Percentiles rank a stretch among this genome's conserved stretches.
Conservation (phyloP, 2,113 vertebrate genomes). For the Vicugna pacos region DNA sequence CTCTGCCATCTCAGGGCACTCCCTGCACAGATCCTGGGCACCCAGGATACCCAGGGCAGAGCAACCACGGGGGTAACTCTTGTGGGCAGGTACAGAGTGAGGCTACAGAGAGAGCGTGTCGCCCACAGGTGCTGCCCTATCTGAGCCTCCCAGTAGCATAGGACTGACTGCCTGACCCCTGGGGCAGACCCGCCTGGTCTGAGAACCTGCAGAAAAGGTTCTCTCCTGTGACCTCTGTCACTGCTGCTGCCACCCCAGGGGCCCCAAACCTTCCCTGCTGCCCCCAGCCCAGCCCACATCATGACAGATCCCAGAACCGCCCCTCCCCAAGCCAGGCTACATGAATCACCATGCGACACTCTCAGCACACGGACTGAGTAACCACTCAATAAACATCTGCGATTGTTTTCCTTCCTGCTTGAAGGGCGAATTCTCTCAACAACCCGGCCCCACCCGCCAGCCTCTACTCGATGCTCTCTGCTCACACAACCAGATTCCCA, state of each 20-base stretch:
- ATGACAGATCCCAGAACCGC: background rate
- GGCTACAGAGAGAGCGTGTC: rapidly evolving
- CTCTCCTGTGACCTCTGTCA: background rate
- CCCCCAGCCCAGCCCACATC: background rate
- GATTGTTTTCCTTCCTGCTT: background rate
- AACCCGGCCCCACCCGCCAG: background rate
- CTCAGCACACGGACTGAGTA: background rate
- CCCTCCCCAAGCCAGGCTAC: background rate
- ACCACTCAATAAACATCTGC: background rate
- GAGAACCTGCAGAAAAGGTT: background rate
- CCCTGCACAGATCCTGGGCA: background rate
- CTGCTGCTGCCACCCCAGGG: background rate
- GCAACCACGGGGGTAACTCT: rapidly evolving
- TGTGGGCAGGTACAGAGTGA: rapidly evolving
- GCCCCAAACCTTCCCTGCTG: background rate
- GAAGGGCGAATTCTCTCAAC: background rate
- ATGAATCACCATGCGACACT: background rate
- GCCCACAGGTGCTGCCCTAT: background rate
- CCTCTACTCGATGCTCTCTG: background rate
- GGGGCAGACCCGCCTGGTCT: background rate
- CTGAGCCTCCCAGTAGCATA: background rate
- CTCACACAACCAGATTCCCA: background rate
- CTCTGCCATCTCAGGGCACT: background rate
- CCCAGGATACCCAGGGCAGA: rapidly evolving
- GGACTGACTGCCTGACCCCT: background rate